Evolutionary conservation across 2,888 invertebrate genomes (phyloP), one percentile per base, ranked within the genome.

Genomic region (Agonopterix arenella): DNA sequence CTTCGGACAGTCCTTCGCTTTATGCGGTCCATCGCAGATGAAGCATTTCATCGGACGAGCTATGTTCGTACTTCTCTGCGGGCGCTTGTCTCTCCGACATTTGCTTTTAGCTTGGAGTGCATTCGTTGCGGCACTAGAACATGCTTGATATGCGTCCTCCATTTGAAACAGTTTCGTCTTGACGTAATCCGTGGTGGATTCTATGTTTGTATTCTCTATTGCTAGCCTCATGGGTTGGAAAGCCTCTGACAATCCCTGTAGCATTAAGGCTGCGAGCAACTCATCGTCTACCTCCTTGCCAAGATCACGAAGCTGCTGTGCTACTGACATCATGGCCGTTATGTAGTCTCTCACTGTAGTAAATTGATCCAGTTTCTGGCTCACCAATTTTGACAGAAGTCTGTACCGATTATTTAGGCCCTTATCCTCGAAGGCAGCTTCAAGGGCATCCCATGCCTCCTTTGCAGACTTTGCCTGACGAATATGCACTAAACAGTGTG

Each of bases 131-230:
- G 37, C 5, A 37, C 7, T 37, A 37, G 37, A 5, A 9, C n/a
- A n/a, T n/a, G 37, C 37, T 37, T 37, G 7, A 8, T 37, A 5
- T 5, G 37, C 9, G 5, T 37, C 37, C 7, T 37, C 9, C 9
- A 37, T 8, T 9, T 37, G 37, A 8, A 37, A 37, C 7, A 37
- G 37, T 9, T 37, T 37, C 37, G 9, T 37, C 9, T 37, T 37
- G 9, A 47, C 47, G 28, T 47, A 47, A n/a, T 47, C 47, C 5
- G 47, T 41, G n/a, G 47, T 47, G 7, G 41, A 9, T 7, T 8
- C n/a, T 8, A n/a, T 11, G 13, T 47, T 47, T 7, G 28, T 18
- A 5, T 8, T 8, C 16, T 44, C 44, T 13, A 44, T 8, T 44
- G 44, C 44, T 5, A 44, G 8, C 16, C 44, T 11, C 7, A 44